Evolutionary conservation across 92 coral and sea anemone genomes (phyloP).

Genomic region (Siderastrea radians): DNA sequence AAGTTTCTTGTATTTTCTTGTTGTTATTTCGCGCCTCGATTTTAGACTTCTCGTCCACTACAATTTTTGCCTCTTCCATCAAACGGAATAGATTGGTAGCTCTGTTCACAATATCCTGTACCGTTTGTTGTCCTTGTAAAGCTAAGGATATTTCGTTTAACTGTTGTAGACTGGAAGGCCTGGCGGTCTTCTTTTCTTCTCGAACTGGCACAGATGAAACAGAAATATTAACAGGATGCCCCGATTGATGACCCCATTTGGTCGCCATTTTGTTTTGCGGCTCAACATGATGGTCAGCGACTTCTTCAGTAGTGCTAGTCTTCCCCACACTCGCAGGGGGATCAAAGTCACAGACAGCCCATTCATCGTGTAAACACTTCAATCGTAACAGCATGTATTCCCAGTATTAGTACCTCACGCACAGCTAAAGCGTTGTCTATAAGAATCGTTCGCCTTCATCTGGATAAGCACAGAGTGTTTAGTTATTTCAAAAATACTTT

Average conservation of each 20-base stretch:
- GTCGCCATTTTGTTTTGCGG: constrained; percentile 39
- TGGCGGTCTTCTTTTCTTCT: constrained; percentile 43
- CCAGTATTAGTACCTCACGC: neutral
- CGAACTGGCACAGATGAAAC: constrained; percentile 18
- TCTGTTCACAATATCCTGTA: constrained; percentile 69
- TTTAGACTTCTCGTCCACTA: constrained; percentile 51
- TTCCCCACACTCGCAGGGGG: neutral
- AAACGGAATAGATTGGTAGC: constrained; percentile 64
- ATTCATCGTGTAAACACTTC: no score
- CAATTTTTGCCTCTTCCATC: constrained; percentile 57
- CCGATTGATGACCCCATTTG: constrained; percentile 28
- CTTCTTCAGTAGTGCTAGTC: neutral
- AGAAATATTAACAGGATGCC: neutral
- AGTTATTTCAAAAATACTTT: neutral
- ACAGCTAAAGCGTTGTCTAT: neutral
- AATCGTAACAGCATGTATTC: neutral
- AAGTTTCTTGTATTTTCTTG: constrained; percentile 59
- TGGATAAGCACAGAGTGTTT: neutral
- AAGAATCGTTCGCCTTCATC: neutral
- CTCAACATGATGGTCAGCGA: constrained; percentile 19
- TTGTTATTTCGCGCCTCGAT: constrained; percentile 50
- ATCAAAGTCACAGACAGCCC: neutral
- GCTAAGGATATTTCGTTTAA: constrained; percentile 69
- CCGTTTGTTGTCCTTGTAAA: constrained; percentile 74
- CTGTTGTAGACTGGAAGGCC: constrained; percentile 31